phyloP scores from a whole-genome alignment of 1,140 invertebrate genomes.

The Diorhabda carinulata region DNA sequence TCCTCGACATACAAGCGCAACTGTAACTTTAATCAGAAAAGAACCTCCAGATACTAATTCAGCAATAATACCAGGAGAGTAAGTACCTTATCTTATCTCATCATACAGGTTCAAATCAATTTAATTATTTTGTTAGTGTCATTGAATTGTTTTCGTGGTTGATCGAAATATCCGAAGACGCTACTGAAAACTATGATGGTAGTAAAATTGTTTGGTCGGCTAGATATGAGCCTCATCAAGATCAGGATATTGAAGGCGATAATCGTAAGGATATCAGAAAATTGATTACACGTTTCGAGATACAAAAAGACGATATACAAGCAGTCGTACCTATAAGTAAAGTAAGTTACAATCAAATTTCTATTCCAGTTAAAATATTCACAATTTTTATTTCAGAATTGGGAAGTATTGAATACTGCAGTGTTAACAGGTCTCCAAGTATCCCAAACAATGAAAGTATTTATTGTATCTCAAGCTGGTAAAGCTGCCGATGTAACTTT shows the following conservation, averaged over 20 bases:
- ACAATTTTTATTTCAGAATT: constrained; percentile 66
- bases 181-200: constrained; percentile 70
- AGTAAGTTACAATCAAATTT: constrained; percentile 54
- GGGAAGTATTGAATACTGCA: constrained; percentile 93
- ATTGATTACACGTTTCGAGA: constrained; percentile 76
- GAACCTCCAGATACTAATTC: constrained; percentile 49
- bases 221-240: constrained; percentile 54
- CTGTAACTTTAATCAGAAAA: constrained; percentile 76
- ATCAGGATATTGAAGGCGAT: constrained; percentile 51
- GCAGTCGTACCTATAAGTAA: constrained; percentile 91
- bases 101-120: background rate
- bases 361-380: too few relatives aligned
- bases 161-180: constrained; percentile 81
- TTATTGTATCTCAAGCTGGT: constrained; percentile 89
- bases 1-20: constrained; percentile 76
- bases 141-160: constrained; percentile 89
- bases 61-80: constrained; percentile 35
- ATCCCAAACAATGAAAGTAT: constrained; percentile 91
- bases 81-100: constrained; percentile 27
- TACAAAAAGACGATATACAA: constrained; percentile 92
- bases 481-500: constrained; percentile 92
- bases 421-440: constrained; percentile 91
- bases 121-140: constrained; percentile 48
- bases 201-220: constrained; percentile 78
- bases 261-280: constrained; percentile 56